Evolutionary conservation across 1,140 invertebrate genomes (phyloP).

Genomic region (Leptopilina boulardi): DNA sequence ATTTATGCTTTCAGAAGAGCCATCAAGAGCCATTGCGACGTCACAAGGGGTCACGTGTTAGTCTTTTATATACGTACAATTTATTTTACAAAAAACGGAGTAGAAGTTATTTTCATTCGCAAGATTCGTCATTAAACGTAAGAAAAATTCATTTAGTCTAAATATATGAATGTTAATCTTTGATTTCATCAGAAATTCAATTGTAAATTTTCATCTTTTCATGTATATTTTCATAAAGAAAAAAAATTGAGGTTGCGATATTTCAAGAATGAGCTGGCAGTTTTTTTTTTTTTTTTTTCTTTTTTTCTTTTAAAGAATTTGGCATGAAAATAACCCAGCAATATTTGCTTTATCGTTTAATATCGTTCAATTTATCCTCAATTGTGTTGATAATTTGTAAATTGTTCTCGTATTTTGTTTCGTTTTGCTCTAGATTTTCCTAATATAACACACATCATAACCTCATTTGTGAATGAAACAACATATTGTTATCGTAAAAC

Average conservation of each 20-base stretch:
- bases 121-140: slow-evolving; percentile 41
- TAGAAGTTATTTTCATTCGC: slow-evolving; percentile 18
- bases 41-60: slow-evolving; percentile 61
- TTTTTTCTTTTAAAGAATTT: not conserved
- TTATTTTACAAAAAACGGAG: slow-evolving; percentile 23
- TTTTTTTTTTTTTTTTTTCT: slow-evolving; percentile 44
- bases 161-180: not conserved
- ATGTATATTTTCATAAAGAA: slow-evolving; percentile 40
- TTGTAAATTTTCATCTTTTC: slow-evolving; percentile 50
- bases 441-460: slow-evolving; percentile 59
- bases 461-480: slow-evolving; percentile 57
- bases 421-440: slow-evolving; percentile 39
- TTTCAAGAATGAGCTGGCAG: slow-evolving; percentile 67
- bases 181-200: slow-evolving; percentile 37
- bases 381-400: slow-evolving; percentile 10
- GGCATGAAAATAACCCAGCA: not conserved
- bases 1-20: not conserved
- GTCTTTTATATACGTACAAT: slow-evolving; percentile 38
- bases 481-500: slow-evolving; percentile 62
- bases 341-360: slow-evolving; percentile 34
- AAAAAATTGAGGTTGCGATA: slow-evolving; percentile 43
- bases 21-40: slow-evolving; percentile 3
- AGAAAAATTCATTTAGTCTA: slow-evolving; percentile 11
- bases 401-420: slow-evolving; percentile 5
- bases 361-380: not conserved